Base-by-base conservation (phyloP, 2,888 invertebrate species). In the Hipparchia sbordonii region DNA sequence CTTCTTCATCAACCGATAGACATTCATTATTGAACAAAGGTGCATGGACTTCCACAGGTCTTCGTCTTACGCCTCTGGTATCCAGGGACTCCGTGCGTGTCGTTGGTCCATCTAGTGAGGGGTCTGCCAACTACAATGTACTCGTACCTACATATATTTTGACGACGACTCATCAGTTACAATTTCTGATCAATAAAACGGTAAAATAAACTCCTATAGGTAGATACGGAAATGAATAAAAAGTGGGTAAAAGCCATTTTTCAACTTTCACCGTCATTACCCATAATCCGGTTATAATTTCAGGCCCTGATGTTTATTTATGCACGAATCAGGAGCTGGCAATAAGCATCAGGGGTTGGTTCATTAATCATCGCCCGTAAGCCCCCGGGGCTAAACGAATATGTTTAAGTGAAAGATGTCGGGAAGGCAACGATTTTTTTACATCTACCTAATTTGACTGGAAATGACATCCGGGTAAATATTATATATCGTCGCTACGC, bases 321-420 rank as follows among this genome's bases (percentile, higher is more conserved):
- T 62, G 70, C 62, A 56, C 70, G 70, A 70, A 70, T 84, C 85
- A 85, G 85, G 81, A 82, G 84, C 82, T 82, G 81, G 81, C 80
- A 80, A 77, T 78, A 80, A 80, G 81, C 80, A 81, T 79, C 82
- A 82, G 81, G 87, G 81, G 82, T 83, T 81, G 87, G 79, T 89
- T 87, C 91, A 92, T 93, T 90, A 91, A 92, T 93, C 92, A 93
- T 89, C 86, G 80, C 86, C 88, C 87, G 83, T 89, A 89, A 85
- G 85, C 87, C 84, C 87, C 84, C 79, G 84, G 39, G 85, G 87
- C 84, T 84, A 85, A 88, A 89, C 88, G 88, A 89, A 91, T 89
- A 89, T 90, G 88, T 88, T 89, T 87, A 87, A 87, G 82, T 85
- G 82, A 87, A 83, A 82, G 79, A 85, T 81, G 82, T 82, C 82